Evolutionary conservation across 2,888 invertebrate species (phyloP), one percentile per base, ranked within the genome.

Genomic region (Eupithecia vulgata): DNA sequence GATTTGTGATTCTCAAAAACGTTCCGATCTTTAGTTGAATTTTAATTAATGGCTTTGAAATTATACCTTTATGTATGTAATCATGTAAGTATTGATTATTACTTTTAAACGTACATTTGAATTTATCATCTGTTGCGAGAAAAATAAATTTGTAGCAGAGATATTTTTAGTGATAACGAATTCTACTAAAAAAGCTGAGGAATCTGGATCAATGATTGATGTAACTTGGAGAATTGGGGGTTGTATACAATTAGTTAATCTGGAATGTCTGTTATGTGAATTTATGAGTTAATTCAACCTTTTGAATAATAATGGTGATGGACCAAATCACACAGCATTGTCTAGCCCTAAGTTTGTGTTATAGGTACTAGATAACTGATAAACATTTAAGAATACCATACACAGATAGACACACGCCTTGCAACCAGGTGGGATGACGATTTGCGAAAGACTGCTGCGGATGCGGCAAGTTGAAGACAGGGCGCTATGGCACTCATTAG

Each of bases 21-120:
- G 88, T 92, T 93, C 89, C 88, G 91, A 88, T 91, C 87, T 92
- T 92, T 90, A 91, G 91, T 93, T 93, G 92, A 92, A 91, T 92
- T 92, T 91, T 92, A 94, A 94, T 94, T 88, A 91, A 93, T 92
- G 88, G 88, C 88, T 90, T 85, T 83, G 82, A 91, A 93, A 93
- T 93, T 93, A 93, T 92, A 93, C 81, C 88, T 84, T 86, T 87
- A 84, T 83, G 85, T 84, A 82, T 90, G 87, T 93, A 91, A 94
- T 94, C 92, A 93, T 90, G 85, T 85, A 82, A 83, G 86, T 88
- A 88, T 87, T 90, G 90, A 93, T 92, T 92, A 91, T 93, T 91
- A 85, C 90, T 90, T 91, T 92, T 89, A 83, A 86, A 86, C 84
- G 83, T 84, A 78, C 75, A 76, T 81, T 86, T 84, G 87, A 82